Evolutionary conservation across 2,797 vertebrate species (phyloP), one percentile per base, ranked within the genome.

Genomic region (Poliocrania exsul): DNA sequence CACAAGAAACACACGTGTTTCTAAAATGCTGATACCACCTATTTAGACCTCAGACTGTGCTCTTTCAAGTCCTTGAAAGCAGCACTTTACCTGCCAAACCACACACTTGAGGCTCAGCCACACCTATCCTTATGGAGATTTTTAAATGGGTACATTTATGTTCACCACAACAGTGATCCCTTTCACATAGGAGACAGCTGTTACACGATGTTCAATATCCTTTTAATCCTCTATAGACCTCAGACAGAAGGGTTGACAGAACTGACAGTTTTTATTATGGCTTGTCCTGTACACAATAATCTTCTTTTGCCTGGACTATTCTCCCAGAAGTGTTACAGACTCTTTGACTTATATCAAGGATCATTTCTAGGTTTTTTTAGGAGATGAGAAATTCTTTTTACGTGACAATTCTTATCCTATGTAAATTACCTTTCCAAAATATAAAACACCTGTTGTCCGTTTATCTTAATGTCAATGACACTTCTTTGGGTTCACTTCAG

Each of bases 251-350:
- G 80, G 93, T 92, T 98, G 98, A 98, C 97, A 98, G 97, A 96
- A 95, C 95, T 98, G 98, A 98, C 96, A 97, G 97, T 83, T 98
- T 97, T 98, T 98, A 98, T 98, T 97, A 98, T 89, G 98, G 98
- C 96, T 97, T 97, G 97, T 92, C 95, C 95, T 96, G 97, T 93
- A 97, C 94, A 97, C 97, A 97, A 96, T 98, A 98, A 98, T 98
- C 97, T 98, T 97, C 97, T 94, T 98, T 98, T 83, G 95, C 97
- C 94, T 96, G 94, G 85, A 94, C 97, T 94, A 80, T 91, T 97
- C 94, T 97, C 97, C 96, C 94, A 92, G 82, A 96, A 97, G 96
- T 88, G 88, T 96, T 93, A 95, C 93, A 82, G 95, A 97, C 71
- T 95, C 95, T 96, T 97, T 97, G 73, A 97, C 88, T 97, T 96